Base-by-base conservation (phyloP, 1,140 invertebrate genomes). In the roundworm (Caenorhabditis elegans) region DNA sequence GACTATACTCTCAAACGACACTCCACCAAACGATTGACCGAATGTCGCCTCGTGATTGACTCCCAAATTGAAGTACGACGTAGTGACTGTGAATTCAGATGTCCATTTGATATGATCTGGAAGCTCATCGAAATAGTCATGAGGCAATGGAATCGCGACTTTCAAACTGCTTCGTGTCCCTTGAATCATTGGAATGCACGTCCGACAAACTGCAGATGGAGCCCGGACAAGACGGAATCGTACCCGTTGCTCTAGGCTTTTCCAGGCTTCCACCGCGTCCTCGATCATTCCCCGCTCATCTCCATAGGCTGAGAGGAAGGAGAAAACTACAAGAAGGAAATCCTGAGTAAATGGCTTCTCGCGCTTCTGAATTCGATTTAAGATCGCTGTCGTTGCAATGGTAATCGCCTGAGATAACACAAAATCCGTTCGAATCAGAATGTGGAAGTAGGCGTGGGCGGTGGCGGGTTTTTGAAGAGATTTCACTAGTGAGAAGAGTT, bases 141-240 rank as follows among this genome's bases (percentile, higher is more conserved):
- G 75, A 43, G 84, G 85, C 15, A 89, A 46, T n/a, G 88, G 88
- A 53, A 89, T 88, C 17, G 87, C 79, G 3, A 82, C 80, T 39
- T 78, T 79, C 24, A 83, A 22, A 51, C 34, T 15, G 46, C 47
- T 49, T 49, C 82, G 48, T 11, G 26, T 49, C 3, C 84, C 84
- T 34, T 46, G 22, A 2, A 85, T 78, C 15, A 85, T 49, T 26
- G 84, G 84, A 76, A 84, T 83, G 43, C 83, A 84, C 3, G 80
- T 85, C 6, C 83, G 82, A 26, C 76, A 76, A 2, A 85, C 82
- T 5, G 77, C 28, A 17, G 83, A 85, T 11, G 83, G 78, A 36
- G 83, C 77, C n/a, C 78, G 76, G 31, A 85, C 84, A 15, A 82
- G 19, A 19, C 75, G 60, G 46, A 81, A 81, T 3, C 28, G 36